Evolutionary conservation across 2,113 vertebrate genomes (phyloP), one percentile per base, ranked within the genome.

Genomic region (Cottus gobio): DNA sequence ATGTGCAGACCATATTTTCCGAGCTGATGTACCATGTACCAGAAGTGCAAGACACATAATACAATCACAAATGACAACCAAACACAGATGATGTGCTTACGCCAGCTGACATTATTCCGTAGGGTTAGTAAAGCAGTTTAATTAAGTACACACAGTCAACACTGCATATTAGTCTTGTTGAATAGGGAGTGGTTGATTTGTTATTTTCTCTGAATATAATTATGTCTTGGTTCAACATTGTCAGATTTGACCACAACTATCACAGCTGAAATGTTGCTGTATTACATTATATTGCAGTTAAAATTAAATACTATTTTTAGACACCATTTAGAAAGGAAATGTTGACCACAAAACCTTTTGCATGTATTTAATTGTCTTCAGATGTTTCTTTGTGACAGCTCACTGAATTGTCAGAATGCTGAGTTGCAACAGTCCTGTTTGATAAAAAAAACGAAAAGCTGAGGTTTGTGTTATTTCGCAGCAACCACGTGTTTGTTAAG

Each of bases 401-500:
- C 34, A 56, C 0, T n/a, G 7, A 30, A n/a, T 22, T 30, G 44
- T 62, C 26, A n/a, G 24, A 54, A 57, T 68, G 18, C 16, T 12
- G 36, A 74, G 16, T 52, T 58, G 26, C 11, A 37, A 13, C 12
- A 60, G 42, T 58, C 42, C 52, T 82, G 60, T 69, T 75, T 77
- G 75, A 67, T 31, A 42, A 36, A n/a, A 56, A 76, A 56, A 74
- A 36, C 16, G 11, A 78, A 73, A 83, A 34, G 22, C 34, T 48
- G 54, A 65, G 11, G 12, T 84, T 63, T 65, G 52, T 58, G 31
- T 56, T 52, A 64, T 69, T 67, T 58, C 4, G 2, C 63, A 71
- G 63, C 46, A 72, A 71, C 50, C 46, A 54, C 22, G 7, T 64
- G 56, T 81, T 71, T 26, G 77, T 72, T 77, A 61, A 79, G 44